phyloP scores from a whole-genome alignment of 2,888 invertebrate species.

The Nymphalis urticae region DNA sequence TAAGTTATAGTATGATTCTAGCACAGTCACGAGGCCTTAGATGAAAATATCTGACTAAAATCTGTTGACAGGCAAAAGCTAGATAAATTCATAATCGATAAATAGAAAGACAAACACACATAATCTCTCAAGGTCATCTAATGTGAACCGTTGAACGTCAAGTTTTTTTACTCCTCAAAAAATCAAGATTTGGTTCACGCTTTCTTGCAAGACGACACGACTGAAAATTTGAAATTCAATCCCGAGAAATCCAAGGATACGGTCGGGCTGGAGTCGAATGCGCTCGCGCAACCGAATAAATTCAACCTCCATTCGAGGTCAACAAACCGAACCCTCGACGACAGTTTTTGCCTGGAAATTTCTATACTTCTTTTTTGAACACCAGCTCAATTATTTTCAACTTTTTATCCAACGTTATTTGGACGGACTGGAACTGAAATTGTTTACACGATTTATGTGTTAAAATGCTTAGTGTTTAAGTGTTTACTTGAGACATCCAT shows the following conservation, averaged over 20 bases:
- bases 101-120: neutral
- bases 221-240: conserved; percentile 81
- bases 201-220: conserved; percentile 63
- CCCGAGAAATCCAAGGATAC: conserved; percentile 67
- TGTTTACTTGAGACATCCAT: conserved; percentile 34
- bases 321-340: conserved; percentile 61
- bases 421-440: conserved; percentile 53
- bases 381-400: conserved; percentile 75
- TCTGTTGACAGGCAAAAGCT: neutral
- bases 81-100: neutral
- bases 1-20: too few species aligned
- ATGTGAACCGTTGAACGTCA: conserved; percentile 24
- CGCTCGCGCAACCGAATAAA: conserved; percentile 65
- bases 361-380: conserved; percentile 69
- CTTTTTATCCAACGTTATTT: conserved; percentile 65
- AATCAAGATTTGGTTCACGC: conserved; percentile 56
- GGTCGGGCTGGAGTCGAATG: conserved; percentile 48
- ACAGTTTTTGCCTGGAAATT: conserved; percentile 73
- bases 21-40: too few species aligned
- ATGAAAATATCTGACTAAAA: too few species aligned
- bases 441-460: conserved; percentile 66
- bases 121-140: conserved; percentile 17
- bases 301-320: conserved; percentile 57
- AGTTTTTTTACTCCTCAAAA: conserved; percentile 31
- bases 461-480: conserved; percentile 57